phyloP scores from a whole-genome alignment of 2,797 vertebrate species.

The Arrhamphus sclerolepis region DNA sequence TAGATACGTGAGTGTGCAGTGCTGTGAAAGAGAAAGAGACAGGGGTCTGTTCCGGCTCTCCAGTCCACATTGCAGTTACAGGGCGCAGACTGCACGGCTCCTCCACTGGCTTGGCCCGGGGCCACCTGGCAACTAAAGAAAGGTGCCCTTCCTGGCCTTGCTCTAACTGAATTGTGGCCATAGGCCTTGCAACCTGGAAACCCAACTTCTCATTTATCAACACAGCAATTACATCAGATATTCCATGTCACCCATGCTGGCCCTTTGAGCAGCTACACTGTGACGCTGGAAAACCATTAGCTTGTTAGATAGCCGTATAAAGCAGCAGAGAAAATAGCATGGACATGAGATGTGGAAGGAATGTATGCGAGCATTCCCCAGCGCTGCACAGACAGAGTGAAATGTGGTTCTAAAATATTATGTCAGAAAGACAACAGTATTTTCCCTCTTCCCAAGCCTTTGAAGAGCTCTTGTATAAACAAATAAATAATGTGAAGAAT shows the following conservation, averaged over 20 bases:
- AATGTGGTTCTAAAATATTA: slow-evolving; percentile 76
- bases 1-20: slow-evolving; percentile 28
- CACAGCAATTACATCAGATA: slow-evolving; percentile 81
- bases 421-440: slow-evolving; percentile 69
- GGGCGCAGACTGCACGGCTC: slow-evolving; percentile 84
- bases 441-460: slow-evolving; percentile 65
- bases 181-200: slow-evolving; percentile 81
- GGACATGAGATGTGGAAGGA: slow-evolving; percentile 74
- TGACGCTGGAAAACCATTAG: slow-evolving; percentile 76
- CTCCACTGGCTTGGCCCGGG: slow-evolving; percentile 77
- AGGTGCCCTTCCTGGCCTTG: slow-evolving; percentile 84
- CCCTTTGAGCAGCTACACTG: slow-evolving; percentile 67
- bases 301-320: slow-evolving; percentile 77
- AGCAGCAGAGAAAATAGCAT: slow-evolving; percentile 74
- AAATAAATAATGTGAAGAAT: slow-evolving; percentile 81
- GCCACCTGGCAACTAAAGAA: slow-evolving; percentile 87
- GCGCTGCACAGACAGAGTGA: slow-evolving; percentile 64
- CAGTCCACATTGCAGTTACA: slow-evolving; percentile 80
- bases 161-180: slow-evolving; percentile 76
- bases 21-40: slow-evolving; percentile 56
- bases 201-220: slow-evolving; percentile 85
- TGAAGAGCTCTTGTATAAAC: slow-evolving; percentile 75
- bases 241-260: slow-evolving; percentile 72
- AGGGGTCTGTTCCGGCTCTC: slow-evolving; percentile 69
- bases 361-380: slow-evolving; percentile 72